Percentiles rank a stretch among this genome's conserved stretches.
Conservation (phyloP, 2,113 vertebrate genomes). For the Cinclus cinclus region DNA sequence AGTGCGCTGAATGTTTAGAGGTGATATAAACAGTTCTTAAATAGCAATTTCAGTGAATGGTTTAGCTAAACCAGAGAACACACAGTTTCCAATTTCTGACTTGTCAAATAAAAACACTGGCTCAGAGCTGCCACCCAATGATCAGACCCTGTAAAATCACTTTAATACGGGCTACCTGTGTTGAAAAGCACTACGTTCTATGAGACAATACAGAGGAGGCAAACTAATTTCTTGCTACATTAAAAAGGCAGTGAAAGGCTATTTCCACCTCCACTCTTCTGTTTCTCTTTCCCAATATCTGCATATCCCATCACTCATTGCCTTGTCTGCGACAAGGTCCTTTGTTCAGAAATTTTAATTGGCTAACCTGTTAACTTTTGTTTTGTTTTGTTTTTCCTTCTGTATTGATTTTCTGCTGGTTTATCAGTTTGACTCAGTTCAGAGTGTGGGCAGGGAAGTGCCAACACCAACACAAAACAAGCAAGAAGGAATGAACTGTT, state of each 20-base stretch:
- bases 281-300: not conserved
- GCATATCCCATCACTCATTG: not conserved
- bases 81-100: not conserved
- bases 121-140: constrained; percentile 65
- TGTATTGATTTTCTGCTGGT: not conserved
- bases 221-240: not conserved
- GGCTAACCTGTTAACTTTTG: not conserved
- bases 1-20: not conserved
- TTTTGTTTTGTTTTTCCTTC: not conserved
- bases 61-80: not conserved
- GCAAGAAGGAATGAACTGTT: not conserved
- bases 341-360: not conserved
- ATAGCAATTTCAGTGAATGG: not conserved
- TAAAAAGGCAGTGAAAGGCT: not conserved
- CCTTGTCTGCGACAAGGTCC: not conserved
- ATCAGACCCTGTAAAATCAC: constrained; percentile 3
- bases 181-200: not conserved
- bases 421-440: not conserved
- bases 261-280: not conserved
- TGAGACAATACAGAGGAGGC: not conserved
- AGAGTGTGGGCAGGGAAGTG: not conserved
- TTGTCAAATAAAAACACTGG: not conserved
- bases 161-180: not conserved
- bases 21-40: not conserved
- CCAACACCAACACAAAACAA: not conserved